A percentile compares a stretch with the other conserved stretches of the same genome.
phyloP scores from a whole-genome alignment of 2,888 invertebrate species.

The Lepidocyrtoides sp. region DNA sequence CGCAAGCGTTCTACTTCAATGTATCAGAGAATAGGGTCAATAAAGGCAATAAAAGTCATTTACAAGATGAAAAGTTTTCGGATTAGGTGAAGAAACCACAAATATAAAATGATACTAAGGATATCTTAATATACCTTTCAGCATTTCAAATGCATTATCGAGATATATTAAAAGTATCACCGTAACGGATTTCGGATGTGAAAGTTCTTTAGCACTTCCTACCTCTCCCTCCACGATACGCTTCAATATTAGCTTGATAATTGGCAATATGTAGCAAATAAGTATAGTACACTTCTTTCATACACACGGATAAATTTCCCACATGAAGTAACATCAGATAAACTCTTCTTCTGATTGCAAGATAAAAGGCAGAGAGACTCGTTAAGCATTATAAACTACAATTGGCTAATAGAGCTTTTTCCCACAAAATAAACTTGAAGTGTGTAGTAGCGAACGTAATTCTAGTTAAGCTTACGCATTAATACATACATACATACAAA shows the following conservation, averaged over 20 bases:
- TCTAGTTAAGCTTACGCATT: conserved; percentile 9
- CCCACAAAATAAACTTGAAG: background rate
- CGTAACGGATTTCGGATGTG: background rate
- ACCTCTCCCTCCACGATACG: background rate
- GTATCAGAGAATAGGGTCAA: conserved; percentile 46
- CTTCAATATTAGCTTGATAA: background rate
- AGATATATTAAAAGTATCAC: background rate
- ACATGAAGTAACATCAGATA: conserved; percentile 33
- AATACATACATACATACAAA: too few species aligned
- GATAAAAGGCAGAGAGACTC: conserved; percentile 6
- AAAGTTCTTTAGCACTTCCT: background rate
- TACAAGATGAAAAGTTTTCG: conserved; percentile 62
- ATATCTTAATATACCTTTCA: conserved; percentile 1
- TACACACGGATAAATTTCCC: conserved; percentile 2
- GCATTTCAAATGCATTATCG: too few species aligned
- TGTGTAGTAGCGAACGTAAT: conserved; percentile 4
- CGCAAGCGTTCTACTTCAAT: conserved; percentile 20
- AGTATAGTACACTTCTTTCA: background rate
- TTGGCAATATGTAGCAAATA: too few species aligned
- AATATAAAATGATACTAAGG: conserved; percentile 42
- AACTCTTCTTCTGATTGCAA: conserved; percentile 29
- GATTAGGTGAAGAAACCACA: conserved; percentile 53
- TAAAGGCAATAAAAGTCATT: conserved; percentile 72
- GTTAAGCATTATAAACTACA: background rate
- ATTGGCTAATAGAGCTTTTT: conserved; percentile 7